A percentile compares a stretch with the other conserved stretches of the same genome.
Evolutionary conservation across 92 coral and sea anemone species (phyloP).

Genomic region (Zoanthus sociatus): DNA sequence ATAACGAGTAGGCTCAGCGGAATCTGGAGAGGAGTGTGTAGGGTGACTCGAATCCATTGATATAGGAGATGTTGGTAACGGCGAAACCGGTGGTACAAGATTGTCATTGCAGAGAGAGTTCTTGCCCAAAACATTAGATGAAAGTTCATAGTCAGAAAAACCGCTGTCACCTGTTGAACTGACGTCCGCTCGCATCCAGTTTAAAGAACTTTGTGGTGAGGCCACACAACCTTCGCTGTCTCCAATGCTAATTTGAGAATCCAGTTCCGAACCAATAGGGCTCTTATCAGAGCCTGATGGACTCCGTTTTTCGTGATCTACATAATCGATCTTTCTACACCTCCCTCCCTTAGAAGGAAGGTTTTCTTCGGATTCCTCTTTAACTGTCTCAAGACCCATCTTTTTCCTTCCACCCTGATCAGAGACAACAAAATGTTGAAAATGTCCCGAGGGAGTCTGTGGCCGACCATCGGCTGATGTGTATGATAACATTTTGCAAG

Average conservation of each 20-base stretch:
- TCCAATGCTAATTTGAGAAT: slow-evolving; percentile 26
- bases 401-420: background rate
- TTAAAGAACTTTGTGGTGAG: slow-evolving; percentile 15
- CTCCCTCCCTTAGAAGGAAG: slow-evolving; percentile 10
- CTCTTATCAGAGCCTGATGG: slow-evolving; percentile 1
- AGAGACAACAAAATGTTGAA: background rate
- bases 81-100: background rate
- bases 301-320: background rate
- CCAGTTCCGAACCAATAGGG: background rate
- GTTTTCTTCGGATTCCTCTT: slow-evolving; percentile 20
- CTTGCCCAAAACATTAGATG: slow-evolving; percentile 8
- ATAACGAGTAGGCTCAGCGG: slow-evolving; percentile 34
- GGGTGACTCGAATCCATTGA: slow-evolving; percentile 25
- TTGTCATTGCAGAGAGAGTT: background rate
- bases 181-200: slow-evolving; percentile 22
- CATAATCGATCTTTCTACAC: background rate
- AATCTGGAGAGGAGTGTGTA: slow-evolving; percentile 29
- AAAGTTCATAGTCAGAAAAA: slow-evolving; percentile 5
- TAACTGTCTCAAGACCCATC: slow-evolving; percentile 12
- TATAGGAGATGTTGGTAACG: background rate
- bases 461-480: slow-evolving; percentile 12
- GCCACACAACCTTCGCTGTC: slow-evolving; percentile 23
- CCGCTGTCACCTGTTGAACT: slow-evolving; percentile 45
- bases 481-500: slow-evolving; percentile 21
- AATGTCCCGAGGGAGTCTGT: slow-evolving; percentile 39